Percentiles rank a stretch among this genome's conserved stretches.
Conservation (phyloP, 1,140 invertebrate species). For the Achatina immaculata region DNA sequence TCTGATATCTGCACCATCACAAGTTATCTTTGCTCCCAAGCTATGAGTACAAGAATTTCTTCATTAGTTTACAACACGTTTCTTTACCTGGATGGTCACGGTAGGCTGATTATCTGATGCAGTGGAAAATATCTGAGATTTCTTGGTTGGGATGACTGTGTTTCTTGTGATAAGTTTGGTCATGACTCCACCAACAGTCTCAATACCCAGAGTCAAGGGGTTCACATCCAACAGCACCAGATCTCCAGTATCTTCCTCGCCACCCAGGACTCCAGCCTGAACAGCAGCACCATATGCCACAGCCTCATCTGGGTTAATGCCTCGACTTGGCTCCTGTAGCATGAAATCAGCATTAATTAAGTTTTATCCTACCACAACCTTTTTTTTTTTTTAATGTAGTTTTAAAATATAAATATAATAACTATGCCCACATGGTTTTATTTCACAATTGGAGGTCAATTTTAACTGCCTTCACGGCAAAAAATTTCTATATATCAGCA, state of each 20-base stretch:
- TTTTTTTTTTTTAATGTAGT: too few relatives aligned
- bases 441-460: too few relatives aligned
- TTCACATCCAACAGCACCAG: conserved; percentile 98
- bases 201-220: conserved; percentile 98
- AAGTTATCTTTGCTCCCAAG: too few relatives aligned
- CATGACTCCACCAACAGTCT: conserved; percentile 99
- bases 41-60: too few relatives aligned
- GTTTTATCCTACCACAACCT: too few relatives aligned
- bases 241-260: conserved; percentile 88
- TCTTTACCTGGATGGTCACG: conserved; percentile 90
- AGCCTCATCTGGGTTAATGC: conserved; percentile 93
- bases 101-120: conserved; percentile 99
- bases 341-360: conserved; percentile 20
- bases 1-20: too few relatives aligned
- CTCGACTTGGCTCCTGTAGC: conserved; percentile 88
- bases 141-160: conserved; percentile 99
- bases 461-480: too few relatives aligned
- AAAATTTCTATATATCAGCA: too few relatives aligned
- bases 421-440: too few relatives aligned
- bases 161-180: conserved; percentile 98
- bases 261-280: conserved; percentile 87
- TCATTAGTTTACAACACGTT: too few relatives aligned
- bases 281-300: conserved; percentile 96
- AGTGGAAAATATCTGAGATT: conserved; percentile 99
- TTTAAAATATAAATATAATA: too few relatives aligned